These are phyloP conservation scores for Gallinago stenura DNA, from an alignment of 2,797 vertebrate species.

Conservation along the genomic window DNA sequence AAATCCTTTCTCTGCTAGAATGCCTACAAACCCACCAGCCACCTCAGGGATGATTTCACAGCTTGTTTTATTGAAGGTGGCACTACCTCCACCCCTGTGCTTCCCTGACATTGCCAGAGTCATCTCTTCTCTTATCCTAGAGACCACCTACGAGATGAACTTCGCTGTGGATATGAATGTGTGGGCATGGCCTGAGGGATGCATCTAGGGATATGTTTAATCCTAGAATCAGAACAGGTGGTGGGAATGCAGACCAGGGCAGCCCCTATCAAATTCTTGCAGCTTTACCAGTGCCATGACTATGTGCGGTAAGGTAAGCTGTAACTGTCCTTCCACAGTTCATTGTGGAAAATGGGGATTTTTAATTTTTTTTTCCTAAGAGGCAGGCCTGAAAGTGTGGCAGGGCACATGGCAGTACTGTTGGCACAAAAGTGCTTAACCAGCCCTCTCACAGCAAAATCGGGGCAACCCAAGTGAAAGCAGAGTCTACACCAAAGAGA, in stretches of 20 bases:
- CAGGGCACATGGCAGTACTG: background rate
- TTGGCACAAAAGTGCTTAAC: background rate
- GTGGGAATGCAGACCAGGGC: background rate
- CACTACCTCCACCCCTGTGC: background rate
- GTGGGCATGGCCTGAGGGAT: background rate
- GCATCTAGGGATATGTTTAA: background rate
- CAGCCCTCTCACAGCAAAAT: background rate
- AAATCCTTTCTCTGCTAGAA: background rate
- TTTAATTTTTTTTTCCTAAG: background rate
- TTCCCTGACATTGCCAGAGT: background rate
- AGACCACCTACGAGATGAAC: background rate
- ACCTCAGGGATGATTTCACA: background rate
- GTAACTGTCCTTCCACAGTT: background rate
- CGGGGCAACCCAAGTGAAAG: background rate
- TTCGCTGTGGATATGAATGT: background rate
- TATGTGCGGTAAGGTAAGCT: background rate
- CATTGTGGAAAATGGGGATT: rapidly evolving
- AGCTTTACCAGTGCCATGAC: background rate
- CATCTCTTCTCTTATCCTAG: background rate
- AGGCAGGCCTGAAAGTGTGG: background rate
- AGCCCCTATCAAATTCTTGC: background rate
- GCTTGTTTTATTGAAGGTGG: background rate
- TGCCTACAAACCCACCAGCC: background rate
- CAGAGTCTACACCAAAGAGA: background rate
- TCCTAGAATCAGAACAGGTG: background rate